Evolutionary conservation across 2,888 invertebrate genomes (phyloP).

Genomic region (Anthoptus insignis): DNA sequence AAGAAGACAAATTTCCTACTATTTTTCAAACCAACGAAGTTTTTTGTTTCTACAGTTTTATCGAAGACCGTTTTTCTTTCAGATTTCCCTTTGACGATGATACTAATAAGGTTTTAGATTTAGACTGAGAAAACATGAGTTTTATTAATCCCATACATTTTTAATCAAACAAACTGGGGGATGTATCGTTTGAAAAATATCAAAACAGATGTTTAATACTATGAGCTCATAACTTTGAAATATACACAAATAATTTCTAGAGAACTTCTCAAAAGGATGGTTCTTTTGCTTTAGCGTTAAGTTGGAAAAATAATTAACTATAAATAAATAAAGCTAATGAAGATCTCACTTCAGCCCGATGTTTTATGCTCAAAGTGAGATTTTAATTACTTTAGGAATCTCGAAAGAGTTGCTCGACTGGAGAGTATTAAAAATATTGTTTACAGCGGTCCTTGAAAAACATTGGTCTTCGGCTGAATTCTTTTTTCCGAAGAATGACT

Average conservation of each 20-base stretch:
- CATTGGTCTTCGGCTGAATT: no score
- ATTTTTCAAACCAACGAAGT: conserved; percentile 2
- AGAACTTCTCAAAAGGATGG: conserved; percentile 11
- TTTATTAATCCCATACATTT: no score
- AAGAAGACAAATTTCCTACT: background rate
- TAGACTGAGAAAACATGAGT: no score
- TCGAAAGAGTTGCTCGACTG: conserved; percentile 26
- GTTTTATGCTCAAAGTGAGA: conserved; percentile 37
- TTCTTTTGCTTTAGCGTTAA: conserved; percentile 13
- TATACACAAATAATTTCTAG: background rate
- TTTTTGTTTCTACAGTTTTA: background rate
- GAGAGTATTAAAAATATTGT: conserved; percentile 18
- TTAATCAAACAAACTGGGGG: no score
- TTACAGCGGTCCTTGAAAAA: no score
- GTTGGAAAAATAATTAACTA: conserved; percentile 28
- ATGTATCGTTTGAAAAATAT: background rate
- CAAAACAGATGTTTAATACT: background rate
- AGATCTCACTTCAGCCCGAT: conserved; percentile 37
- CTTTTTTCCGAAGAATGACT: no score
- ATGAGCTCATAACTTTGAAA: background rate
- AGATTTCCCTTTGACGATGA: background rate
- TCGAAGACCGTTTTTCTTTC: background rate
- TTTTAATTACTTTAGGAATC: conserved; percentile 39
- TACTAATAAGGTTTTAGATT: no score
- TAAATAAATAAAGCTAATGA: conserved; percentile 36